phyloP scores from a whole-genome alignment of 2,888 invertebrate genomes.

The Athetis lepigone region DNA sequence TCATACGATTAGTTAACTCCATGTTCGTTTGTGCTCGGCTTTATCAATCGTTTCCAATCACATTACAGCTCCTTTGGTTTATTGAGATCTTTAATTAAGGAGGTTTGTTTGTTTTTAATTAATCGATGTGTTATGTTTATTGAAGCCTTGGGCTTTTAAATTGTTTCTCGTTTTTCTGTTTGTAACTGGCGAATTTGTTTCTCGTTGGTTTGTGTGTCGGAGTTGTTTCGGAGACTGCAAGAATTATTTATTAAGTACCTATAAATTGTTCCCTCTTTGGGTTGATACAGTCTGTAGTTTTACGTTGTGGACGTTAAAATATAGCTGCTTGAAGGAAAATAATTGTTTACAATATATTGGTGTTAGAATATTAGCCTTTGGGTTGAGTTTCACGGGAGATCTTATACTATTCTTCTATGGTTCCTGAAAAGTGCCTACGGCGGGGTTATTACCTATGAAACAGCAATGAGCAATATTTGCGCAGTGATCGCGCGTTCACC shows the following conservation, averaged over 20 bases:
- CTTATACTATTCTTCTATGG: too few relatives aligned
- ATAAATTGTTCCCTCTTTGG: too few relatives aligned
- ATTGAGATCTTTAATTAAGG: conserved; percentile 38
- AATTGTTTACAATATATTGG: too few relatives aligned
- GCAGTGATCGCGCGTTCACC: too few relatives aligned
- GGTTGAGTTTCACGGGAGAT: neutral
- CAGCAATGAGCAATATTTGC: too few relatives aligned
- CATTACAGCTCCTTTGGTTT: conserved; percentile 28
- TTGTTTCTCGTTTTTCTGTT: neutral
- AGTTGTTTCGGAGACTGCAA: too few relatives aligned
- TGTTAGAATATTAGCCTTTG: neutral
- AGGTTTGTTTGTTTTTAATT: conserved; percentile 40
- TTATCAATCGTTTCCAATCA: conserved; percentile 52
- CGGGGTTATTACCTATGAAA: too few relatives aligned
- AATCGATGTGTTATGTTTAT: conserved; percentile 14
- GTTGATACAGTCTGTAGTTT: too few relatives aligned
- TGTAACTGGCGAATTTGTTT: neutral
- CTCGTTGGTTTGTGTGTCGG: neutral
- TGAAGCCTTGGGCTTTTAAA: neutral
- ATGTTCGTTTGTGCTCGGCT: conserved; percentile 40
- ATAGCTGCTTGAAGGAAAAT: too few relatives aligned
- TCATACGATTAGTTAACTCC: conserved; percentile 52
- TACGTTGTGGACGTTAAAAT: too few relatives aligned
- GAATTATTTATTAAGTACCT: too few relatives aligned
- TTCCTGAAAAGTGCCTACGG: too few relatives aligned